Evolutionary conservation across 1,140 invertebrate genomes (phyloP), one percentile per base, ranked within the genome.

Genomic region (Archivesica marissinica): DNA sequence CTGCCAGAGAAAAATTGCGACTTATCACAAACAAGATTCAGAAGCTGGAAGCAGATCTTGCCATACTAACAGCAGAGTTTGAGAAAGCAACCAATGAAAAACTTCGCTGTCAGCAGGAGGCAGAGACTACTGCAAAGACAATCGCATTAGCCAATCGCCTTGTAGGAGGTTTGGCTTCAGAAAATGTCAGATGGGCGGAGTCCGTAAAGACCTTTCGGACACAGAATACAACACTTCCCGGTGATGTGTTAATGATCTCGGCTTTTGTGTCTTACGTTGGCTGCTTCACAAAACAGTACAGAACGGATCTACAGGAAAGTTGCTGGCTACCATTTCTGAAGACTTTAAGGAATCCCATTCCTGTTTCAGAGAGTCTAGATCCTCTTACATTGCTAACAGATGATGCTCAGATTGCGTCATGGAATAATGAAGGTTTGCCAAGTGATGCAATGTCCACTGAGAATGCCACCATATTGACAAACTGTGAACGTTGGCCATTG

Each of bases 231-330:
- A 99, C 97, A 2, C 93, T 99, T 54, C 98, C 98, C 0, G 98
- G 98, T 38, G 98, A 99, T 94, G 96, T 99, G 23, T 94, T 99
- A 17, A 94, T 99, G 20, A 96, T 98, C 0, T 98, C 98, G 50
- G 98, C 98, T 23, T 99, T 99, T 92, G 97, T 99, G 88, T 99
- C 98, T 0, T 99, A 99, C 92, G 97, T 98, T 1, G 98, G 98
- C 23, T 98, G 98, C 91, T 99, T 99, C 89, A 99, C 98, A 0
- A 99, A 99, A 93, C 96, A 96, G 88, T 99, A 98, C 91, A 95
- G 98, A 87, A 93, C 96, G 66, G 97, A 99, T 94, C 95, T 99
- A 30, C 91, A 98, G 85, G 96, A 98, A 83, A 98, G 98, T 92
- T 96, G 97, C 30, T 94, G 94, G 93, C 94, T 98, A 20, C 97